A percentile compares a stretch with the other conserved stretches of the same genome.
phyloP scores from a whole-genome alignment of 1,140 invertebrate species.

The Bombyx mori region ASM3026992v2 NC_085107.1:7532001-7532500 shows the following conservation, averaged over 20 bases:
- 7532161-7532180: neutral
- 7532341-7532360: constrained; percentile 60
- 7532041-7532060: too few species aligned
- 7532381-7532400: constrained; percentile 62
- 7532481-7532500: too few species aligned
- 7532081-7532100: too few species aligned
- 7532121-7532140: constrained; percentile 6
- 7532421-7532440: constrained; percentile 24
- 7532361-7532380: constrained; percentile 52
- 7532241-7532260: constrained; percentile 10
- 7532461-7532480: too few species aligned
- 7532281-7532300: constrained; percentile 19
- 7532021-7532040: too few species aligned
- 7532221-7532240: constrained; percentile 1
- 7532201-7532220: neutral
- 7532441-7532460: too few species aligned
- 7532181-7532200: constrained; percentile 6
- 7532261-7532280: constrained; percentile 5
- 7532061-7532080: too few species aligned
- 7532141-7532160: too few species aligned
- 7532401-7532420: constrained; percentile 60
- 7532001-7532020: too few species aligned
- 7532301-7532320: constrained; percentile 25
- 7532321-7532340: constrained; percentile 44
- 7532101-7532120: constrained; percentile 30